Base-by-base conservation (phyloP, 2,113 vertebrate species). In the Pandion haliaetus region DNA sequence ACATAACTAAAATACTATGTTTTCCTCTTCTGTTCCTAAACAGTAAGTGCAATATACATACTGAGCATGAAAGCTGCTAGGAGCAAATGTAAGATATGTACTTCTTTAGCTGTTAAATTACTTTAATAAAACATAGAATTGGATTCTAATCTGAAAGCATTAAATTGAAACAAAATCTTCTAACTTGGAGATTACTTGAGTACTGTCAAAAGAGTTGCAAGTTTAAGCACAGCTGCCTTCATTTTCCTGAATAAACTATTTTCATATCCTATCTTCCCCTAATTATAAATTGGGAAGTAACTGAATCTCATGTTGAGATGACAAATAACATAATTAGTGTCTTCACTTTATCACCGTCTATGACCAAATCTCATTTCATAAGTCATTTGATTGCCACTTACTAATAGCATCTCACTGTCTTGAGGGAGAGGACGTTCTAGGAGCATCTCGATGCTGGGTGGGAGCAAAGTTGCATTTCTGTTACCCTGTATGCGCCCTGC, bases 401-500 rank as follows among this genome's bases (percentile, higher is more conserved):
- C 42, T 63, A 67, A n/a, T 36, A 36, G 15, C 42, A 74, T 50
- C 47, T 52, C 55, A 0, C 9, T 29, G 34, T 65, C 45, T 44
- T 32, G 20, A 70, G 83, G 74, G 52, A 50, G n/a, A 44, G 29
- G 13, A n/a, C 12, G 4, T 57, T 28, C 52, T 26, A 84, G 84
- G 61, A 77, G 50, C 40, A 50, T 17, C 36, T 36, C 34, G 18
- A 2, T 3, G 8, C 31, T 55, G 5, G 31, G 31, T 61, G 63
- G 59, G 7, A 67, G 36, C 6, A 19, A 62, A 55, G 20, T 2
- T 26, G 78, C 8, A 5, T 29, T 72, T 34, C 1, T 32, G 38
- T 47, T 42, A 20, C 42, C 23, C 32, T 6, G 5, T 5, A 5
- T 0, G 7, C 0, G 0, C 55, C 20, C n/a, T 82, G 38, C 45